Base-by-base conservation (phyloP, 2,797 vertebrate species). In the Lutra lutra region DNA sequence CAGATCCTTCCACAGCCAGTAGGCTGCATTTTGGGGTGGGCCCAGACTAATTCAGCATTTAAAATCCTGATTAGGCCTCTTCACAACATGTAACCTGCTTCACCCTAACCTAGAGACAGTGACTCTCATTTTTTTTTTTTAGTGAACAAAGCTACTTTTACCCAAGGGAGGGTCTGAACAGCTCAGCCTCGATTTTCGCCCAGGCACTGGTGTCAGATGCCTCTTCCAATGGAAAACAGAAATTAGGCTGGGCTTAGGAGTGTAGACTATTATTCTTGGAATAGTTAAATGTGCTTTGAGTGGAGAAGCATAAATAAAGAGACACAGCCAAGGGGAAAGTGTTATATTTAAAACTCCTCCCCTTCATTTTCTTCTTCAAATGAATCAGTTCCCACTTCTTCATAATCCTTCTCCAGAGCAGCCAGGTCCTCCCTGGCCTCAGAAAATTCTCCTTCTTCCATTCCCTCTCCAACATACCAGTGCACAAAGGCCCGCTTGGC, bases 401-500 rank as follows among this genome's bases (percentile, higher is more conserved):
- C 99, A 85, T 99, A 99, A 98, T 99, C 99, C 98, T 99, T 99
- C 98, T 99, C 99, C 98, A 99, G 98, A 46, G 99, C 99, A 84
- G 99, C 99, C 98, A 99, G 99, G 73, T 99, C 99, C 93, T 99
- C 99, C 96, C 99, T 98, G 91, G 99, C 99, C 98, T 99, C 99
- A 0, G 99, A 99, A 66, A 99, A 99, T 98, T 99, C 99, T 58
- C 99, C 99, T 91, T 99, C 99, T 97, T 99, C 99, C 99, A 99
- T 99, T 40, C 99, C 99, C 96, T 99, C 99, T 0, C 99, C 99
- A 12, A 99, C 99, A 4, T 99, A 99, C 99, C 99, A 99, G 98
- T 99, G 99, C 94, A 99, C 99, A 84, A 99, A 99, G 58, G 99
- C 99, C 87, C 99, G 99, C 98, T 99, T 99, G 99, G 99, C 99